These are phyloP conservation scores for Triplophysa dalaica DNA, from an alignment of 2,113 vertebrate species.

Conservation along the genomic window DNA sequence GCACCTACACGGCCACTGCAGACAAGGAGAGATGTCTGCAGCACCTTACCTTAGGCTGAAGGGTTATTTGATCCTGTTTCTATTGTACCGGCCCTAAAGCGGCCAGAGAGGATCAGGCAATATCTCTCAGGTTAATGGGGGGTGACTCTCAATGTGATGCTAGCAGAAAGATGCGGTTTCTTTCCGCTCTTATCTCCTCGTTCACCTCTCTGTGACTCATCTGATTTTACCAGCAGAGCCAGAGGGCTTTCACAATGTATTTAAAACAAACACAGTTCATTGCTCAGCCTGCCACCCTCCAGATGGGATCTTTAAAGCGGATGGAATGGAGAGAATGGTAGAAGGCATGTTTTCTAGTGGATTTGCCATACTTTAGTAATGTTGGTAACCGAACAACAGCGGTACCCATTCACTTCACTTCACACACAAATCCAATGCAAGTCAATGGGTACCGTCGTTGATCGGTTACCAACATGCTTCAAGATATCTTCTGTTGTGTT, in stretches of 20 bases:
- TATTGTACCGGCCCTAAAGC: slow-evolving; percentile 42
- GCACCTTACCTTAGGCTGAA: slow-evolving; percentile 11
- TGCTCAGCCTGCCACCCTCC: slow-evolving; percentile 24
- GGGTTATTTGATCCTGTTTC: slow-evolving; percentile 44
- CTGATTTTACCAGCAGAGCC: slow-evolving; percentile 64
- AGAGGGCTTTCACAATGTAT: slow-evolving; percentile 56
- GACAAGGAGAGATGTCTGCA: not conserved
- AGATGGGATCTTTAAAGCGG: slow-evolving; percentile 35
- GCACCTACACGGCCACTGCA: not conserved
- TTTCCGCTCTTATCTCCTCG: slow-evolving; percentile 60
- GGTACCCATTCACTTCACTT: no score
- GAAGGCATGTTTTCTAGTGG: not conserved
- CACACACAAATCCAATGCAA: no score
- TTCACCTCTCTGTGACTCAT: slow-evolving; percentile 67
- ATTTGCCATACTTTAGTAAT: not conserved
- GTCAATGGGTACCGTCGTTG: no score
- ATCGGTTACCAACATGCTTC: no score
- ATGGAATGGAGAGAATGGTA: slow-evolving; percentile 1
- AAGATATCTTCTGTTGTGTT: no score
- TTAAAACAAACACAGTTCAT: slow-evolving; percentile 39
- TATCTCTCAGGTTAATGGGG: slow-evolving; percentile 71
- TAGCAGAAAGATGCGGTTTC: slow-evolving; percentile 63
- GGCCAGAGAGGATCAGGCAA: slow-evolving; percentile 60
- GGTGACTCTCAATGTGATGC: slow-evolving; percentile 69
- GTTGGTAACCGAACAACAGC: not conserved